Evolutionary conservation across 2,797 vertebrate genomes (phyloP).

Genomic region (Sciurus vulgaris): DNA sequence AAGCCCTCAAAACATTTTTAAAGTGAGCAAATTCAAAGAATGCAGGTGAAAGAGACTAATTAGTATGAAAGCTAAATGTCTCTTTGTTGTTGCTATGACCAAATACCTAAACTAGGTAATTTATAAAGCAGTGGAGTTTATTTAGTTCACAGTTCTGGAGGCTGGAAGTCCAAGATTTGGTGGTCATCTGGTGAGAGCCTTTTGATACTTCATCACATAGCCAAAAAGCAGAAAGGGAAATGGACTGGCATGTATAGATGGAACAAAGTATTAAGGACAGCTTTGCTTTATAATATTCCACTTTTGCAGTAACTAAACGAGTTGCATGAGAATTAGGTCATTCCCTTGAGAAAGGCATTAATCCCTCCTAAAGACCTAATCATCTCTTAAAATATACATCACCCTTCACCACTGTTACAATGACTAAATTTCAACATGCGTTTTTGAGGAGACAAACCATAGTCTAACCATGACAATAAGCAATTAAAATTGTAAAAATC

Average conservation of each 20-base stretch:
- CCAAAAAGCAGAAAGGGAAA: background rate
- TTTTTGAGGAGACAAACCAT: background rate
- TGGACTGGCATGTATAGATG: background rate
- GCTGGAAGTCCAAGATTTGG: background rate
- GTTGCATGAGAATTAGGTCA: background rate
- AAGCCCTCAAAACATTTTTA: background rate
- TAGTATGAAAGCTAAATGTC: constrained; percentile 6
- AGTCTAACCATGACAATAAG: background rate
- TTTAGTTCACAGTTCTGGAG: background rate
- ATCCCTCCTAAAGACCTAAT: background rate
- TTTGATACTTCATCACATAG: background rate
- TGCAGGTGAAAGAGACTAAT: background rate
- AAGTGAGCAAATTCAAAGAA: constrained; percentile 50
- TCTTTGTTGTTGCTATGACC: background rate
- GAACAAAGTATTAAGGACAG: background rate
- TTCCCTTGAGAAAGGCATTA: background rate
- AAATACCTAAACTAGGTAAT: background rate
- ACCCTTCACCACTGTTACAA: background rate
- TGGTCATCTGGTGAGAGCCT: background rate
- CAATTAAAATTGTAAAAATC: constrained; percentile 8
- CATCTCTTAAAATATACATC: background rate
- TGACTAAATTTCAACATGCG: background rate
- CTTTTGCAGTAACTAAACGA: no score
- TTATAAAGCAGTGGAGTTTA: background rate
- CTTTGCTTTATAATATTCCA: background rate